Conservation (phyloP, 2,797 vertebrate species). For the Manis javanica region DNA sequence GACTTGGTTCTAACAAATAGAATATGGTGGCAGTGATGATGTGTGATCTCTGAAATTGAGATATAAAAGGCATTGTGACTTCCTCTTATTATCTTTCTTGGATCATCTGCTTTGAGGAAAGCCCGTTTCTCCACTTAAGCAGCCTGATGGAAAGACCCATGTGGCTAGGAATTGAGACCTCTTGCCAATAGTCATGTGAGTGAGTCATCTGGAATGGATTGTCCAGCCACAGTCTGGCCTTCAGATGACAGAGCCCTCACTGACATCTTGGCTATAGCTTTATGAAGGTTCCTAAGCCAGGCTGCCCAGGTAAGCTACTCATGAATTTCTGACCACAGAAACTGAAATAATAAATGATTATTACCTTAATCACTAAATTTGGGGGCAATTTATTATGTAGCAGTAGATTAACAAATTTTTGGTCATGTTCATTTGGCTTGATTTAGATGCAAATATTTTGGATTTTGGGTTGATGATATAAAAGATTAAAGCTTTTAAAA, state of each 20-base stretch:
- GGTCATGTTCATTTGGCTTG: neutral
- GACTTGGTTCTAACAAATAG: neutral
- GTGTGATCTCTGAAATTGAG: neutral
- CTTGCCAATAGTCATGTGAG: neutral
- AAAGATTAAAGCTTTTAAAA: neutral
- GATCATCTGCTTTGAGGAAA: neutral
- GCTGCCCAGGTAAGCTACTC: neutral
- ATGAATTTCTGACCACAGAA: neutral
- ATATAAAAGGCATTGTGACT: neutral
- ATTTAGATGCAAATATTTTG: neutral
- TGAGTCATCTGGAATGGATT: neutral
- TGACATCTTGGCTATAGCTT: neutral
- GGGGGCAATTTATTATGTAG: neutral
- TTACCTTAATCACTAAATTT: neutral
- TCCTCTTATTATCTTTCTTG: neutral
- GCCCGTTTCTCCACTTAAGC: neutral
- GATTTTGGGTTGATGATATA: neutral
- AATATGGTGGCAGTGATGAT: neutral
- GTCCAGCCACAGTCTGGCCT: neutral
- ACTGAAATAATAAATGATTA: neutral
- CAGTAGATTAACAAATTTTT: neutral
- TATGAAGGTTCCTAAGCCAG: neutral
- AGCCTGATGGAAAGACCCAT: neutral
- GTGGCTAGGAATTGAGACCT: neutral
- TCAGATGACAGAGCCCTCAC: neutral